Evolutionary conservation across 2,888 invertebrate genomes (phyloP), one percentile per base, ranked within the genome.

Genomic region (Cremastinae sp.): DNA sequence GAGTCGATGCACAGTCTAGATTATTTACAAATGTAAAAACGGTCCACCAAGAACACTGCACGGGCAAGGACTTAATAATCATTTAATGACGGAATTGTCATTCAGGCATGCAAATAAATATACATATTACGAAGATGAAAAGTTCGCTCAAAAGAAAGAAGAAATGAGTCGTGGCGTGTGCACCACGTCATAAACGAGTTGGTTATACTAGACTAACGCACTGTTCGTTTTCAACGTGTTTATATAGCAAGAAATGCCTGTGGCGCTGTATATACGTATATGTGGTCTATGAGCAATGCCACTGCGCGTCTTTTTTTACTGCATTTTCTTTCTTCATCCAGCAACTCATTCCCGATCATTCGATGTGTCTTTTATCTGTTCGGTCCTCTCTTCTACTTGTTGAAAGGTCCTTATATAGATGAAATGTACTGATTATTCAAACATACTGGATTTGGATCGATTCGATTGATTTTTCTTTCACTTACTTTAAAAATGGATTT

Each of bases 101-200:
- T 37, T 62, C 12, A 37, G 47, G n/a, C 37, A 18, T 49, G 18
- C 47, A 18, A 8, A 62, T 20, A 4, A 10, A 41, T 14, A 43
- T n/a, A 8, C 18, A 35, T 35, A 20, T 35, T 35, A n/a, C n/a
- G n/a, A 39, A n/a, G n/a, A n/a, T n/a, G 10, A 16, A 16, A 53
- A 66, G 66, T 37, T 51, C 12, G 70, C 49, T 70, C 14, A 53
- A 59, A 59, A 70, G 74, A 75, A 59, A 66, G 8, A 65, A 35
- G 12, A 37, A 39, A 58, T n/a, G 35, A 12, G 45, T 41, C 51
- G 53, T 28, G 43, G 55, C 43, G 58, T 43, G 59, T 37, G 58
- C 43, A 22, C 18, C 10, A 51, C 20, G 47, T 51, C 55, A 43
- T 35, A 66, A 9, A 22, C 5, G n/a, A 14, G 28, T 45, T 53